Conservation (phyloP, 2,113 vertebrate genomes). For the Pyrgilauda ruficollis region DNA sequence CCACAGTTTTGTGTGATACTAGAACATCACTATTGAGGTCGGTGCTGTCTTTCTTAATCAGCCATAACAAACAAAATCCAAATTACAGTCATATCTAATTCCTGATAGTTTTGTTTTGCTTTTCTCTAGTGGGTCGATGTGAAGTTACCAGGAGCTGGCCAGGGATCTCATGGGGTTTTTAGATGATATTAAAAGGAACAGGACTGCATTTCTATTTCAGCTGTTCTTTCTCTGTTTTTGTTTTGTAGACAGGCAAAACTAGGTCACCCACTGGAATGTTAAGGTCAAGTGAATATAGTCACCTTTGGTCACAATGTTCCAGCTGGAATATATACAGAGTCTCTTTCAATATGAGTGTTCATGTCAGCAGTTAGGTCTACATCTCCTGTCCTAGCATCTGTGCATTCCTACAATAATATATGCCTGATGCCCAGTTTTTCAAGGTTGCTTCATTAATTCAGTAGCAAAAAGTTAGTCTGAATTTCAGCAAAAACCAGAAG, state of each 20-base stretch:
- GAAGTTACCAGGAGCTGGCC: neutral
- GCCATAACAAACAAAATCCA: neutral
- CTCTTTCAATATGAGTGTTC: neutral
- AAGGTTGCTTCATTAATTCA: neutral
- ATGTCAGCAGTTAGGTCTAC: neutral
- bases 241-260: conserved; percentile 26
- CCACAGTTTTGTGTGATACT: neutral
- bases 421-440: neutral
- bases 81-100: neutral
- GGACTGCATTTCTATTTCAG: neutral
- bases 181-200: neutral
- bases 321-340: neutral
- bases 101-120: neutral
- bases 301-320: neutral
- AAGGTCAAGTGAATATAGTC: neutral
- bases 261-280: neutral
- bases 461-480: neutral
- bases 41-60: neutral
- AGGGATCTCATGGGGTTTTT: neutral
- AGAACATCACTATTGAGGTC: neutral
- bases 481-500: neutral
- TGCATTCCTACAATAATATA: neutral
- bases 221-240: neutral
- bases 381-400: neutral
- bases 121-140: neutral